phyloP scores from a whole-genome alignment of 2,888 invertebrate genomes.

The Chalcosyrphus nemorum region DNA sequence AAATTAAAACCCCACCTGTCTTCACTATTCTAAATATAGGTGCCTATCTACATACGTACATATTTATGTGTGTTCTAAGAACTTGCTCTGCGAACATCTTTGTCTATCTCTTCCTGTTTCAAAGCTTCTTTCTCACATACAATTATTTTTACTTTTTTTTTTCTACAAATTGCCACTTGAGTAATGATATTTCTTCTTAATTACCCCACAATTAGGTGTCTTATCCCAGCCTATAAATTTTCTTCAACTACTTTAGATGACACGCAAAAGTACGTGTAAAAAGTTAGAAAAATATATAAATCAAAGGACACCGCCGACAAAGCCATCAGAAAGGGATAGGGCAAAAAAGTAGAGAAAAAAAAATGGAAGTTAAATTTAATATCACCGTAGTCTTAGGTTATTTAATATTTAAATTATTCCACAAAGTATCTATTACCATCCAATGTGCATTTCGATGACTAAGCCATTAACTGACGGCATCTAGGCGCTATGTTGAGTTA shows the following conservation, averaged over 20 bases:
- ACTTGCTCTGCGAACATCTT: not conserved
- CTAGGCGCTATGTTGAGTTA: not conserved
- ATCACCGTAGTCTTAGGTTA: not conserved
- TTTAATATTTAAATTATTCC: slow-evolving; percentile 41
- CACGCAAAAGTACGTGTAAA: slow-evolving; percentile 33
- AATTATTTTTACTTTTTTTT: not conserved
- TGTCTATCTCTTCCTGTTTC: not conserved
- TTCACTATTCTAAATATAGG: not conserved
- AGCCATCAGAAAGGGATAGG: not conserved
- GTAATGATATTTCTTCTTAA: slow-evolving; percentile 19
- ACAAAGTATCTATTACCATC: slow-evolving; percentile 13
- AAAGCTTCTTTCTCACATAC: not conserved
- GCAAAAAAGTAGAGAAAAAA: too few species aligned
- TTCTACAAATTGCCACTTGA: slow-evolving; percentile 4
- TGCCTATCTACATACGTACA: not conserved
- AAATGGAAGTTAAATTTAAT: slow-evolving; percentile 9
- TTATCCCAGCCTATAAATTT: slow-evolving; percentile 12
- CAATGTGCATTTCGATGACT: slow-evolving; percentile 1
- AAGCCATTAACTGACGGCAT: slow-evolving; percentile 17
- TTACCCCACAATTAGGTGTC: slow-evolving; percentile 37
- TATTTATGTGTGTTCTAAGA: not conserved
- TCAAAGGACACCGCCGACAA: slow-evolving; percentile 30
- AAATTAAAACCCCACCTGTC: not conserved
- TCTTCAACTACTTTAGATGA: slow-evolving; percentile 10
- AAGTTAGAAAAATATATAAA: slow-evolving; percentile 30